Evolutionary conservation across 2,888 invertebrate species (phyloP).

Genomic region (Acleris emargana): DNA sequence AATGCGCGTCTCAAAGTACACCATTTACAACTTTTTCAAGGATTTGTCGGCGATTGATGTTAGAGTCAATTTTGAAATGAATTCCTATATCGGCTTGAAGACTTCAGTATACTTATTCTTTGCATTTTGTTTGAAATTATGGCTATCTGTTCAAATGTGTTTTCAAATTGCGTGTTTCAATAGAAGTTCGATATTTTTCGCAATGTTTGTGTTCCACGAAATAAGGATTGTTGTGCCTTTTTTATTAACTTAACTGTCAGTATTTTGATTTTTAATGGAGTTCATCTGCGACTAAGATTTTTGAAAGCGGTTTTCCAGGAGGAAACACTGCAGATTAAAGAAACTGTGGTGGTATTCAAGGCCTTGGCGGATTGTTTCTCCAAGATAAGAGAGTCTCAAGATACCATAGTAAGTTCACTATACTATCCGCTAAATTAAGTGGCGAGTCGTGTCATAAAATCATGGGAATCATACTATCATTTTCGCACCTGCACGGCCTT

Average conservation of each 20-base stretch:
- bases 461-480: no score
- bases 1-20: not conserved
- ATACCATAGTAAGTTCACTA: not conserved
- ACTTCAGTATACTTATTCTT: not conserved
- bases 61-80: not conserved
- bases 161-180: not conserved
- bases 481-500: no score
- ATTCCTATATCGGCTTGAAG: not conserved
- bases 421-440: no score
- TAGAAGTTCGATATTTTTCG: not conserved
- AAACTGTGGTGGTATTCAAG: not conserved
- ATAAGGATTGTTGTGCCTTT: no score
- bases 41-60: not conserved
- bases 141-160: not conserved
- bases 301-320: not conserved
- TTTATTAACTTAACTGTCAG: no score
- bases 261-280: no score
- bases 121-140: not conserved
- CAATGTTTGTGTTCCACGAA: no score
- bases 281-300: no score
- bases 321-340: not conserved
- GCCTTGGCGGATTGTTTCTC: not conserved
- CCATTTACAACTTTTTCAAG: not conserved
- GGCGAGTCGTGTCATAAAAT: no score
- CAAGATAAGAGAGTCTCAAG: not conserved